Evolutionary conservation across 1,140 invertebrate genomes (phyloP), one percentile per base, ranked within the genome.

Genomic region (Eriocheir sinensis): DNA sequence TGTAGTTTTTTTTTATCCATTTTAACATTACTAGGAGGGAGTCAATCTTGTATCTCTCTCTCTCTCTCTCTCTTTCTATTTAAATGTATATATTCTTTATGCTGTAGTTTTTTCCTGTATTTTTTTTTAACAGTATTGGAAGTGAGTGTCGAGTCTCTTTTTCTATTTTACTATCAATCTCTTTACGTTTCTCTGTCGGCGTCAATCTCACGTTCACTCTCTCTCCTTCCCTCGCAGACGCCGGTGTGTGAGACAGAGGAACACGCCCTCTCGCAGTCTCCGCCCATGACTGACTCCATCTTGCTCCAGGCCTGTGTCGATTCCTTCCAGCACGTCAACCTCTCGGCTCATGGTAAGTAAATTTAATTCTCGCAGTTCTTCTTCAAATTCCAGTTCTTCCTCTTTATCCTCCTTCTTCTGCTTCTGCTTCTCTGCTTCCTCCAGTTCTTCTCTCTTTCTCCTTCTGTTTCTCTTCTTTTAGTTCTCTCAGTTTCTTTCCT

Each of bases 261-360:
- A 21, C 41, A 36, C 81, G 17, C 81, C 92, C 81, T 93, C 92
- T 27, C 38, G n/a, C 92, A 86, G 80, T 44, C 83, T 36, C 83
- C 92, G 92, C 83, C 92, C 92, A 93, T 93, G 92, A 93, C 92
- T 38, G 38, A 93, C 92, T 86, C 92, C 48, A 93, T 93, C 40
- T 27, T 86, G 30, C 92, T 93, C 21, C 92, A 93, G 81, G 92
- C 81, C 44, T 93, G 92, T 38, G 81, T 93, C 81, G 81, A 93
- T 48, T 85, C 81, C 44, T 93, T 53, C 92, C 38, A 81, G 32
- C 81, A 93, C 92, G n/a, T 85, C 81, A 93, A 93, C 41, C 92
- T 88, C 4, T 93, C 92, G 27, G n/a, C 92, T 86, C 92, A 93
- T 60, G 92, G 92, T 93, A 93, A 41, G 92, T 89, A 27, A 36